Base-by-base conservation (phyloP, 2,888 invertebrate species). In the Melanophora roralis region DNA sequence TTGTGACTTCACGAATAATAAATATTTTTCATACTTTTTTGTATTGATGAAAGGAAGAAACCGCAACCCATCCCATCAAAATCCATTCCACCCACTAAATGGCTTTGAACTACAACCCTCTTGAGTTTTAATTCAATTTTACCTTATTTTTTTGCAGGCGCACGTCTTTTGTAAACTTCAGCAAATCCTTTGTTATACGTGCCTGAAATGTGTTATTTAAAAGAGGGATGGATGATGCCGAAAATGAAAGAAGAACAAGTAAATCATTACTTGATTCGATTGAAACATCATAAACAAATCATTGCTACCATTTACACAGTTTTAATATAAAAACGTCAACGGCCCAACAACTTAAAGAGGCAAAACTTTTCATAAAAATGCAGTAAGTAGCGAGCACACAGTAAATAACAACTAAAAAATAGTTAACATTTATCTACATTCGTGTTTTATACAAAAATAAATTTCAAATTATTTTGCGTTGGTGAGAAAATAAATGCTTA, bases 91-190 rank as follows among this genome's bases (percentile, higher is more conserved):
- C 57, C 78, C 62, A 69, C 71, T 60, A 60, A 59, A 60, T 79
- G 65, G 65, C 69, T 71, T 74, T 75, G 65, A 75, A 55, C 71
- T 67, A 59, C 75, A 76, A 76, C 80, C 80, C 80, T 72, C 76
- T 62, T 40, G 14, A 68, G 75, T 76, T 76, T 59, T 80, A 80
- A 80, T 80, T 76, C 67, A 80, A 80, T 80, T 80, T 76, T 59
- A 21, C 5, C 57, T 40, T 49, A 12, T 21, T 38, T 73, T 72
- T 53, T 72, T 76, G 68, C 62, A 51, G 68, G 68, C 72, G 80
- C 76, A 68, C 72, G 80, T 80, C 80, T 76, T 80, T 80, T 80
- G 75, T 64, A 57, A 59, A 57, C 55, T 72, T 73, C 49, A 72
- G 45, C 69, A 51, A 23, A 45, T 55, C 45, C 49, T 69, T 49